A percentile compares a stretch with the other conserved stretches of the same genome.
phyloP scores from a whole-genome alignment of 2,888 invertebrate genomes.

The Papilio protenor region DNA sequence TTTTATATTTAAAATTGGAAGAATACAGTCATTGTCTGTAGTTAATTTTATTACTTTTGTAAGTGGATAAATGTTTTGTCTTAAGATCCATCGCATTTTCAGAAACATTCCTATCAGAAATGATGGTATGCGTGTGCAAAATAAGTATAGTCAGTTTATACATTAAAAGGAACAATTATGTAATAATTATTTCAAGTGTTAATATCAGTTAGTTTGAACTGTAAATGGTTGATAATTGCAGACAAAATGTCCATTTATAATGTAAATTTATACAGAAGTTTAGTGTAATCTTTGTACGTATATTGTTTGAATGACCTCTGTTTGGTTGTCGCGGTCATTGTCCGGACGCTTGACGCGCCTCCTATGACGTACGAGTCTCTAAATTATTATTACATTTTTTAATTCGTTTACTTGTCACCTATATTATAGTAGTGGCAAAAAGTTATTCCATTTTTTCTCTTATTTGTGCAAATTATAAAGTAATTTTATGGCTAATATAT shows the following conservation, averaged over 20 bases:
- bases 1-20: not conserved
- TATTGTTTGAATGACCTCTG: constrained; percentile 36
- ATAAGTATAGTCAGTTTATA: no score
- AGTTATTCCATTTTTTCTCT: no score
- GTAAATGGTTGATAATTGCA: not conserved
- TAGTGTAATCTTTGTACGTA: not conserved
- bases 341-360: not conserved
- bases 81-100: not conserved
- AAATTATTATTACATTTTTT: not conserved
- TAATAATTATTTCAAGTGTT: not conserved
- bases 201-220: not conserved
- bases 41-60: not conserved
- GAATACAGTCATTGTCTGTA: not conserved
- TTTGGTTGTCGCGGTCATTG: constrained; percentile 24
- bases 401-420: not conserved
- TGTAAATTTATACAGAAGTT: not conserved
- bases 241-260: not conserved
- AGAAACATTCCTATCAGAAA: not conserved
- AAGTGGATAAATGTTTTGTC: not conserved
- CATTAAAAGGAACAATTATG: not conserved
- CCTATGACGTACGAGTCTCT: not conserved
- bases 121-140: no score
- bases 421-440: not conserved
- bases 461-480: not conserved
- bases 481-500: not conserved